Evolutionary conservation across 2,888 invertebrate genomes (phyloP).

Genomic region (Machimus atricapillus): DNA sequence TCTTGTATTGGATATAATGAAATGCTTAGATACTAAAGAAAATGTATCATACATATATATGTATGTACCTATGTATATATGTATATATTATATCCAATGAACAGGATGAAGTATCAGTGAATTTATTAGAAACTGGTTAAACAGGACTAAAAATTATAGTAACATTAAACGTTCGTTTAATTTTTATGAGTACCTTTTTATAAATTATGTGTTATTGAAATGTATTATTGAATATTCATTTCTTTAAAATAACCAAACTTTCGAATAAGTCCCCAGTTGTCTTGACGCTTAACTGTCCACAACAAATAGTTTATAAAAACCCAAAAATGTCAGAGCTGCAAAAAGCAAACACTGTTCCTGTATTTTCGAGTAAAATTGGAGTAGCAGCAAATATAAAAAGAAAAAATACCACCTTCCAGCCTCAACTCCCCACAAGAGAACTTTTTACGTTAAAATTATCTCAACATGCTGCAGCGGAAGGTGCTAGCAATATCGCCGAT

Average conservation of each 20-base stretch:
- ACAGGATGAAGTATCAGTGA: too few species aligned
- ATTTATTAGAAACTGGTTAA: too few species aligned
- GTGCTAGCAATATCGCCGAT: conserved; percentile 51
- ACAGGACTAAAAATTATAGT: too few species aligned
- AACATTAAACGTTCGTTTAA: too few species aligned
- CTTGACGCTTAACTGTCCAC: not conserved
- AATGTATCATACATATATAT: too few species aligned
- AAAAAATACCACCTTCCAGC: not conserved
- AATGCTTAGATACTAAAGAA: too few species aligned
- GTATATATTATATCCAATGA: too few species aligned
- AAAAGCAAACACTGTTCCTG: conserved; percentile 58
- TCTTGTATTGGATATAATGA: too few species aligned
- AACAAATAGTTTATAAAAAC: not conserved
- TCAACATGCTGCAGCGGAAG: not conserved
- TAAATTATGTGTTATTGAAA: too few species aligned
- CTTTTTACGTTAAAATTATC: not conserved
- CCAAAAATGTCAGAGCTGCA: conserved; percentile 49
- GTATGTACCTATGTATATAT: too few species aligned
- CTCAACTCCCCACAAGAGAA: not conserved
- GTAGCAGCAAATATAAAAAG: conserved; percentile 45
- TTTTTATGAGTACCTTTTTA: too few species aligned
- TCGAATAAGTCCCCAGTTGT: not conserved
- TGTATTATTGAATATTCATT: too few species aligned
- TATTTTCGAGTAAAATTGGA: conserved; percentile 58
- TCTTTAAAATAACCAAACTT: not conserved